Conservation (phyloP, 64 coral and sea anemone genomes). For the Acropora yongei region DNA sequence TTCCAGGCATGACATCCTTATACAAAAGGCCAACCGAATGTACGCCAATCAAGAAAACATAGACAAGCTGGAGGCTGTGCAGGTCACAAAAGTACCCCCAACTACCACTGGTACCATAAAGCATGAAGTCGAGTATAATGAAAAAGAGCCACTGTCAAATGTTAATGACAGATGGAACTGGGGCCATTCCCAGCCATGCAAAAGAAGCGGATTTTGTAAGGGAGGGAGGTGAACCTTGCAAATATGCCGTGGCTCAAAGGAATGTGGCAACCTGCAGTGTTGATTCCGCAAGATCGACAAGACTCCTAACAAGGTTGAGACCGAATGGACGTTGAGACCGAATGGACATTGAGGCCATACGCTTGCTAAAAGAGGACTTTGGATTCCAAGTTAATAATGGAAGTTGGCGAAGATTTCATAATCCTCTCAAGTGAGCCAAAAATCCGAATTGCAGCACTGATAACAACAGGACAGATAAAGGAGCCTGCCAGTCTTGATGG, state of each 20-base stretch:
- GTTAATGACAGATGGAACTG: slow-evolving; percentile 42
- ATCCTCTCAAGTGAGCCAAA: slow-evolving; percentile 5
- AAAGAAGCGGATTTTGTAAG: slow-evolving; percentile 40
- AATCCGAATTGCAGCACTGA: background rate
- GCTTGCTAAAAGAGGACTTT: slow-evolving; percentile 41
- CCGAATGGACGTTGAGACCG: slow-evolving; percentile 13
- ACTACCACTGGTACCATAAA: background rate
- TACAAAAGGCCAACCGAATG: slow-evolving; percentile 4
- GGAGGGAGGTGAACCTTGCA: slow-evolving; percentile 42
- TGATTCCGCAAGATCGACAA: slow-evolving; percentile 34
- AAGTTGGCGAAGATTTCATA: background rate
- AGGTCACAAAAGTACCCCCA: slow-evolving; percentile 18
- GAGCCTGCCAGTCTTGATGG: slow-evolving; percentile 39
- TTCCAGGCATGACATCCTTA: slow-evolving; percentile 17
- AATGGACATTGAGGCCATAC: slow-evolving; percentile 46
- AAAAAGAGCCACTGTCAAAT: slow-evolving; percentile 18
- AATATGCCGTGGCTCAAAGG: slow-evolving; percentile 6
- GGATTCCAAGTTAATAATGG: background rate
- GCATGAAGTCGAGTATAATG: slow-evolving; percentile 31
- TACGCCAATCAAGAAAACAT: slow-evolving; percentile 32
- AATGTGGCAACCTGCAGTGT: slow-evolving; percentile 10
- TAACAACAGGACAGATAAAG: background rate
- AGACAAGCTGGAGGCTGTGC: slow-evolving; percentile 9
- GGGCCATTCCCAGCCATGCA: slow-evolving; percentile 37
- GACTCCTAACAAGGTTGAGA: background rate